Conservation (phyloP, 2,113 vertebrate genomes). For the Ovis canadensis region DNA sequence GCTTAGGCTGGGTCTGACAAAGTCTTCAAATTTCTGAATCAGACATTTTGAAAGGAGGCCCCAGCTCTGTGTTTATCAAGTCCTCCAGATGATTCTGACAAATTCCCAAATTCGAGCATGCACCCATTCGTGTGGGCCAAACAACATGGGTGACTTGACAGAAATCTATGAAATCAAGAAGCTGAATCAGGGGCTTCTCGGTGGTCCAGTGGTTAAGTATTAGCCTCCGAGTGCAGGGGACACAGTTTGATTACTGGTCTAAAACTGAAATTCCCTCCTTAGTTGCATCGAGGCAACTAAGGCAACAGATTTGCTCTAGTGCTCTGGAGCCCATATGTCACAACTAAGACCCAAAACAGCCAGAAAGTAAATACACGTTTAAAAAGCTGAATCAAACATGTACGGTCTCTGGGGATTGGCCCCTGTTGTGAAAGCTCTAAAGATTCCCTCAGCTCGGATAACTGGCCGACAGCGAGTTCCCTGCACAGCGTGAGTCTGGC, state of each 20-base stretch:
- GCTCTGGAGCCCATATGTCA: too few species aligned
- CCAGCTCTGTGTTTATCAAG: not conserved
- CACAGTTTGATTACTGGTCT: too few species aligned
- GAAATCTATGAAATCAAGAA: not conserved
- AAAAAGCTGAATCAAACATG: not conserved
- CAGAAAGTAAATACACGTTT: too few species aligned
- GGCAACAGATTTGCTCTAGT: too few species aligned
- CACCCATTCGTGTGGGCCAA: too few species aligned
- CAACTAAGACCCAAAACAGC: too few species aligned
- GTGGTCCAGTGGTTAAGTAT: too few species aligned
- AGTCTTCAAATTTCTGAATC: not conserved
- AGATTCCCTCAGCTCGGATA: not conserved
- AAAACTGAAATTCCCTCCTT: too few species aligned
- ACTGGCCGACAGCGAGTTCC: not conserved
- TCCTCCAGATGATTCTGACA: not conserved
- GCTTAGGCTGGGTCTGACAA: not conserved
- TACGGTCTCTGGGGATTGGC: not conserved
- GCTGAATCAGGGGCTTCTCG: not conserved
- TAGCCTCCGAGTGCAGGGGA: too few species aligned
- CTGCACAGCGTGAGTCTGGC: too few species aligned
- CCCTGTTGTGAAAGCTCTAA: not conserved
- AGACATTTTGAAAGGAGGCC: not conserved
- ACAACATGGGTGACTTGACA: not conserved
- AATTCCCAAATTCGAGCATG: not conserved
- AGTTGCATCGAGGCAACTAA: too few species aligned